Evolutionary conservation across 2,113 vertebrate genomes (phyloP), one percentile per base, ranked within the genome.

Genomic region (Forbesichthys agassizii): DNA sequence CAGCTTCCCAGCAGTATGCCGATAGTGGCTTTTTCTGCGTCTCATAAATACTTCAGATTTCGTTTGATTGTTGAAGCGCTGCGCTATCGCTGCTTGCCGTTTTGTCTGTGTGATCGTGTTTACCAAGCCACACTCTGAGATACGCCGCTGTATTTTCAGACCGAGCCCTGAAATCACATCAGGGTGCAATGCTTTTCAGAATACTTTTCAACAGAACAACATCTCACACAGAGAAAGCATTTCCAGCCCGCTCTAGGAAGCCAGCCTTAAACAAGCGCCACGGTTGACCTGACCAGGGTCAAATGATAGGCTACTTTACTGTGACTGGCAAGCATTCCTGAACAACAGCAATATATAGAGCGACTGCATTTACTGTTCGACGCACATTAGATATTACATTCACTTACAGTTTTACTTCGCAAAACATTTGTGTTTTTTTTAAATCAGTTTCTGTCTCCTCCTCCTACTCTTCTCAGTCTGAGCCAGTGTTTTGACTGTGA

Each of bases 81-180:
- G 46, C 14, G 0, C 20, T 52, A 3, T n/a, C 64, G 12, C 56
- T 64, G 36, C 49, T 48, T 63, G 66, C 67, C 68, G 65, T 33
- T 61, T 36, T 72, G 60, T 73, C 48, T 61, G 62, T 73, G 57
- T 81, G 65, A 70, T 68, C 69, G 80, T 86, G 84, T 88, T 85
- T 83, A 79, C 81, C 53, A 71, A 80, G 75, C 64, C 49, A 69
- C 61, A 68, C 48, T 73, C 27, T 42, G 36, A 42, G 36, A 42
- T 5, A 8, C 7, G 5, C 5, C 36, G 36, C 36, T 6, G 36
- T 42, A 42, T 42, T 42, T 42, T 42, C 36, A 42, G 36, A 8
- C 36, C 7, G 36, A 42, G 4, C 36, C 36, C 7, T 42, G 36
- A 42, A 8, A 42, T 42, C 27, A 2, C 27, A 27, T 27, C 27